Evolutionary conservation across 1,140 invertebrate genomes (phyloP), one percentile per base, ranked within the genome.

Genomic region (Adelges cooleyi): DNA sequence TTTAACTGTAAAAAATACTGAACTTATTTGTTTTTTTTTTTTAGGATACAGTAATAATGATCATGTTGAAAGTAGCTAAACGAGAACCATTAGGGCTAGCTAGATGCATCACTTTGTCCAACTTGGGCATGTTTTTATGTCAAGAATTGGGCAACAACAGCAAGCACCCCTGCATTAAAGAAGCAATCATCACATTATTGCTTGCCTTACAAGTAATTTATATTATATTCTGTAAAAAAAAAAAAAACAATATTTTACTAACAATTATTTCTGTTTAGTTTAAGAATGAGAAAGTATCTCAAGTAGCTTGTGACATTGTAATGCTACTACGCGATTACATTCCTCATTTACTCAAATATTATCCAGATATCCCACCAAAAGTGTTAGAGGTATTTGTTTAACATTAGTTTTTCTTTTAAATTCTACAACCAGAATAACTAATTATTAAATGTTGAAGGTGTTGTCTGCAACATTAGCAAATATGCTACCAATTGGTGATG

Each of bases 11-110:
- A n/a, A n/a, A n/a, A n/a, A n/a, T n/a, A 3, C 65, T 65, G 23
- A 48, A n/a, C 8, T 38, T 20, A 25, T 13, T 46, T 36, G 17
- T 50, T 11, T 29, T 33, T 23, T 36, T 17, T 70, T 68, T 65
- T 76, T 82, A 95, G 85, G 91, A 96, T 73, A 86, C 90, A 73
- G 85, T 95, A 65, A 78, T 95, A 40, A 87, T 86, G 72, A 88
- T 94, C 70, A 78, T 97, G 54, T 77, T 96, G 53, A 83, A 87
- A 71, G 86, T 87, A 71, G 92, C 90, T 52, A 86, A 90, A 66
- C 79, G 84, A 27, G 94, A 98, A 77, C 89, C 90, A 65, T 86
- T 89, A 44, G 90, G 88, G 33, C 81, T 88, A 70, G 93, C 92
- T 18, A 82, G 92, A 65, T 95, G 90, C 72, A 86, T 95, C 67